Base-by-base conservation (phyloP, 37 sponge, comb jelly and placozoan genomes). In the Lycopodina hypogea region DNA sequence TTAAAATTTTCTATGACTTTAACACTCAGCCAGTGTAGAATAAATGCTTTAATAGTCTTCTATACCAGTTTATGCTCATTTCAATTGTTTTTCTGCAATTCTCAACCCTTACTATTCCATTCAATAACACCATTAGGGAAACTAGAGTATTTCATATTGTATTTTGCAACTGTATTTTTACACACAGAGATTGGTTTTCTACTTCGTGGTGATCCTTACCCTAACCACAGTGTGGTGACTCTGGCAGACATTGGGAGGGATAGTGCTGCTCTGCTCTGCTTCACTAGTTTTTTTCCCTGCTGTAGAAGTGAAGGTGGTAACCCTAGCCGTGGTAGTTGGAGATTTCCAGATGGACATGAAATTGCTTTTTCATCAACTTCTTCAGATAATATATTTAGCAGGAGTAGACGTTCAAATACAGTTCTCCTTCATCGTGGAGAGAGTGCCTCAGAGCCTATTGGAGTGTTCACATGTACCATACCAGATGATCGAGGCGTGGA, bases 171-270 rank as follows among this genome's bases (percentile, higher is more conserved):
- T 32, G 4, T 32, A 30, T 59, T 26, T 17, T 18, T 59, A 4
- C 18, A 8, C 30, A 14, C 66, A 65, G 66, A 34, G 18, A 2
- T 65, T 65, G 66, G 66, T 28, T 32, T 65, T 34, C 30, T 30
- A 32, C 34, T 65, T 32, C 7, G 30, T 65, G 66, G 66, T 30
- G 35, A 14, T 15, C 17, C 11, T 24, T 65, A 65, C 66, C 35
- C 78, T 34, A 77, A 75, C 59, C 56, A 75, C 59, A 75, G 75
- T 9, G 59, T 75, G 52, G 59, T 75, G 55, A 57, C 38, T 39
- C 52, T 56, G 32, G 17, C 59, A 15, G 75, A 75, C 28, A 75
- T 75, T 58, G 75, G 75, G 55, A 11, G 30, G 18, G 66, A 34
- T 7, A 33, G 17, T 19, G 33, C 39, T 18, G 37, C 75, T 75